Conservation (phyloP, 2,797 vertebrate species). For the Liparis tanakae region DNA sequence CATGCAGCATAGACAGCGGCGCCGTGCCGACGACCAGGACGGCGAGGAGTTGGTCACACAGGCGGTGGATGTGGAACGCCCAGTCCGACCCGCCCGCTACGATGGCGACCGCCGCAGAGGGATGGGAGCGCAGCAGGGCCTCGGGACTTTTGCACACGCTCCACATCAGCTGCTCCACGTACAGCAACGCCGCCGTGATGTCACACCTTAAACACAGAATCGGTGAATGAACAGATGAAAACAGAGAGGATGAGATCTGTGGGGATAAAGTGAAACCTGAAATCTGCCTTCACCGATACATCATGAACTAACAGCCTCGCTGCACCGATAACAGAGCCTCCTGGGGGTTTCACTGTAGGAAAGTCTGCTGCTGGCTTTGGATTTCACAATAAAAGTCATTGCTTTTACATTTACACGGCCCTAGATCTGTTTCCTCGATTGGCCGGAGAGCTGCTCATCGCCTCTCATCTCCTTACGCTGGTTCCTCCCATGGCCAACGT, state of each 20-base stretch:
- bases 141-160: slow-evolving; percentile 86
- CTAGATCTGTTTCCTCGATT: slow-evolving; percentile 65
- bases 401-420: slow-evolving; percentile 40
- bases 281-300: slow-evolving; percentile 42
- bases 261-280: no score
- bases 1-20: slow-evolving; percentile 85
- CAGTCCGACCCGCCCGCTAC: slow-evolving; percentile 65
- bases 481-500: slow-evolving; percentile 30
- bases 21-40: slow-evolving; percentile 87
- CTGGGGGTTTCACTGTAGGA: slow-evolving; percentile 53
- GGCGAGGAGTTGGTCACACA: slow-evolving; percentile 90
- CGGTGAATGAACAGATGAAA: slow-evolving; percentile 27
- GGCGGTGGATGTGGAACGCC: slow-evolving; percentile 87
- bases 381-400: slow-evolving; percentile 59
- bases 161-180: slow-evolving; percentile 91
- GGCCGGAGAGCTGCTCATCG: slow-evolving; percentile 47
- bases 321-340: slow-evolving; percentile 37
- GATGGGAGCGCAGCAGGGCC: slow-evolving; percentile 79
- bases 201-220: slow-evolving; percentile 84
- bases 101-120: slow-evolving; percentile 64
- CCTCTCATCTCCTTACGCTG: slow-evolving; percentile 48
- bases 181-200: slow-evolving; percentile 89
- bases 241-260: slow-evolving; percentile 29
- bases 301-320: slow-evolving; percentile 39
- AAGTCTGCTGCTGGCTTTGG: slow-evolving; percentile 44